These are phyloP conservation scores for Bombus soroeensis DNA, from an alignment of 1,140 invertebrate genomes.

Conservation along the genomic window DNA sequence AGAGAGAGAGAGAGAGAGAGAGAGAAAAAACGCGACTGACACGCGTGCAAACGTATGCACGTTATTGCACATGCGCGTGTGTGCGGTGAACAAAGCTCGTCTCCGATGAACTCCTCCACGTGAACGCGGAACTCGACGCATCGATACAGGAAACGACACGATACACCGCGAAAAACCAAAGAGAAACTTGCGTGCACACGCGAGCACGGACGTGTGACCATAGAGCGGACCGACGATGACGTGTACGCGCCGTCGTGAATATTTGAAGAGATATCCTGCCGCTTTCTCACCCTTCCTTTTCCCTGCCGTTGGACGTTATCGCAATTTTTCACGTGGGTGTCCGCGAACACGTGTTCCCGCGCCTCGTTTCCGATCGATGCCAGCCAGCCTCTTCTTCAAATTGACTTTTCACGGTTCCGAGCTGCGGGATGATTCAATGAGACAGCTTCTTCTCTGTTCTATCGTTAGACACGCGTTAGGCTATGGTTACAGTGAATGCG, in stretches of 20 bases:
- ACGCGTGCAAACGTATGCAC: not conserved
- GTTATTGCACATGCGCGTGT: not conserved
- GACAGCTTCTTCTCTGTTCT: not conserved
- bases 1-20: not conserved
- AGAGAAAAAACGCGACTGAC: not conserved
- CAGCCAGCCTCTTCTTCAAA: not conserved
- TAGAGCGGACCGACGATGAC: conserved; percentile 9
- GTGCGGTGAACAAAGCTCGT: conserved; percentile 57
- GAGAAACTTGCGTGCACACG: conserved; percentile 52
- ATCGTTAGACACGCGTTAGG: conserved; percentile 4
- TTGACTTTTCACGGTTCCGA: not conserved
- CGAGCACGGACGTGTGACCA: not conserved
- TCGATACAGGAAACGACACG: conserved; percentile 65
- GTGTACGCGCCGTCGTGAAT: conserved; percentile 46
- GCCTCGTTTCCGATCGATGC: conserved; percentile 40
- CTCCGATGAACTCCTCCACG: conserved; percentile 57
- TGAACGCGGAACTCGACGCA: conserved; percentile 55
- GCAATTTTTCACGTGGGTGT: conserved; percentile 36
- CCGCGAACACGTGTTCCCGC: conserved; percentile 22
- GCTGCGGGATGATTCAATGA: not conserved
- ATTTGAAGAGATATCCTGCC: conserved; percentile 55
- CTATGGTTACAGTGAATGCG: not conserved
- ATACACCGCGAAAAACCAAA: conserved; percentile 52
- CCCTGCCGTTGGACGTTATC: conserved; percentile 1
- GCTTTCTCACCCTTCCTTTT: conserved; percentile 40